Evolutionary conservation across 2,888 invertebrate species (phyloP).

Genomic region (Melanostoma mellinum): DNA sequence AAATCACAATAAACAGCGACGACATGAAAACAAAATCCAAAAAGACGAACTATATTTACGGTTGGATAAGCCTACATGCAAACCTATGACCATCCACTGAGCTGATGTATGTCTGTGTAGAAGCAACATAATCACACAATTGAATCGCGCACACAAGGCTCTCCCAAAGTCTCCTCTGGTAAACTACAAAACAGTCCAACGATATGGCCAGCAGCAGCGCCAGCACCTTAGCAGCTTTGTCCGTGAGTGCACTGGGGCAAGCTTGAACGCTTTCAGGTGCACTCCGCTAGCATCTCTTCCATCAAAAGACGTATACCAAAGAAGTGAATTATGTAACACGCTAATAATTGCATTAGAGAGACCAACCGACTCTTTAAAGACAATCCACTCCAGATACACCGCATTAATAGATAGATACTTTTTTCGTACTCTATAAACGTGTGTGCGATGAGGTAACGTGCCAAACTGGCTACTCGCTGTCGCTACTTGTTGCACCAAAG

Average conservation of each 20-base stretch:
- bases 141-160: slow-evolving; percentile 51
- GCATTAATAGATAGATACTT: slow-evolving; percentile 34
- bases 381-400: slow-evolving; percentile 69
- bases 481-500: slow-evolving; percentile 30
- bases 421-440: slow-evolving; percentile 6
- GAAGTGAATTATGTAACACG: slow-evolving; percentile 71
- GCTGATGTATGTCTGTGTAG: slow-evolving; percentile 17
- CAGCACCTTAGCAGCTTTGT: background rate
- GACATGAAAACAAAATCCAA: slow-evolving; percentile 16
- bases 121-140: slow-evolving; percentile 64
- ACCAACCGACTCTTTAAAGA: slow-evolving; percentile 60
- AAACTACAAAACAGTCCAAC: background rate
- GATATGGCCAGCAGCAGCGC: slow-evolving; percentile 25
- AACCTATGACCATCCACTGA: slow-evolving; percentile 36
- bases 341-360: slow-evolving; percentile 71
- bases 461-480: slow-evolving; percentile 55
- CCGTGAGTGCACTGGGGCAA: slow-evolving; percentile 62
- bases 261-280: slow-evolving; percentile 57
- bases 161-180: slow-evolving; percentile 16
- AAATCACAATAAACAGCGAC: slow-evolving; percentile 1
- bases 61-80: slow-evolving; percentile 64
- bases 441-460: slow-evolving; percentile 64
- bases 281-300: slow-evolving; percentile 9
- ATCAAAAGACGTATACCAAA: slow-evolving; percentile 36
- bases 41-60: slow-evolving; percentile 58